Evolutionary conservation across 1,140 invertebrate genomes (phyloP).

Genomic region (Agraylea sexmaculata): DNA sequence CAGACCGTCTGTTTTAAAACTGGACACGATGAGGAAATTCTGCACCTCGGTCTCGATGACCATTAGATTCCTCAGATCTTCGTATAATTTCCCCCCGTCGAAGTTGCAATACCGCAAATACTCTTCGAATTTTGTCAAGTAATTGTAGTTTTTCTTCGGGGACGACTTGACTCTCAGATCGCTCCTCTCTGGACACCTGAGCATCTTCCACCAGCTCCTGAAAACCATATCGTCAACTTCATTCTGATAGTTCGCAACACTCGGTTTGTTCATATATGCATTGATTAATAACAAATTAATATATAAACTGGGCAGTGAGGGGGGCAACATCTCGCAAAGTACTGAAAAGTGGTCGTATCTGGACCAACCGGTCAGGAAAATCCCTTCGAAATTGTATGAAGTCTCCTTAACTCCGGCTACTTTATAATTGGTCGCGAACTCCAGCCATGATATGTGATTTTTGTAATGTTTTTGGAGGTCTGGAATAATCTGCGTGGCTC

Average conservation of each 20-base stretch:
- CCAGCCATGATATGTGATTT: constrained; percentile 33
- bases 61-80: constrained; percentile 9
- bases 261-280: constrained; percentile 2
- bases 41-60: constrained; percentile 4
- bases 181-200: constrained; percentile 10
- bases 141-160: not conserved
- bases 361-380: constrained; percentile 58
- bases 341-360: constrained; percentile 83
- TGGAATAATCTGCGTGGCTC: constrained; percentile 60
- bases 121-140: constrained; percentile 11
- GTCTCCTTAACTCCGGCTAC: constrained; percentile 24
- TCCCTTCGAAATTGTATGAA: constrained; percentile 27
- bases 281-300: constrained; percentile 29
- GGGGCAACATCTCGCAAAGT: constrained; percentile 83
- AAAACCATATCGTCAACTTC: constrained; percentile 8
- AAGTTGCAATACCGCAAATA: constrained; percentile 10
- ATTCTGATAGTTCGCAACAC: not conserved
- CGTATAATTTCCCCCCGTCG: constrained; percentile 12
- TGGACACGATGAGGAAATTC: constrained; percentile 5
- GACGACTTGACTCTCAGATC: not conserved
- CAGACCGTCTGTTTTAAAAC: constrained; percentile 12
- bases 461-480: constrained; percentile 25
- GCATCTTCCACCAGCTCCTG: constrained; percentile 4
- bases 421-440: constrained; percentile 25
- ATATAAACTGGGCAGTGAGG: constrained; percentile 64